A percentile compares a stretch with the other conserved stretches of the same genome.
phyloP scores from a whole-genome alignment of 2,113 vertebrate species.

The Thermophis baileyi region DNA sequence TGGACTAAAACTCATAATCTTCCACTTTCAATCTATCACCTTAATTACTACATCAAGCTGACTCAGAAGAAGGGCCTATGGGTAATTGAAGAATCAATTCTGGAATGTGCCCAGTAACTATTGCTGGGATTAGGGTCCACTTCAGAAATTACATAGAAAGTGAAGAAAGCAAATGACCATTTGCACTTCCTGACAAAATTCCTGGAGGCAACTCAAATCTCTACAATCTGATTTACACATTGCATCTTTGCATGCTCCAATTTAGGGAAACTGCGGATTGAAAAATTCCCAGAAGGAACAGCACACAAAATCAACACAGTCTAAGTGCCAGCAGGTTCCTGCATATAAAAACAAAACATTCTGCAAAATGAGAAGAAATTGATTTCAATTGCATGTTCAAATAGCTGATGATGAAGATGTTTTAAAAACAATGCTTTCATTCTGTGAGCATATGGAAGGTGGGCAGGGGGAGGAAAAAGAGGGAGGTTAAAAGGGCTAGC shows the following conservation, averaged over 20 bases:
- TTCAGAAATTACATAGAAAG: neutral
- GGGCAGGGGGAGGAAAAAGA: neutral
- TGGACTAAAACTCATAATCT: neutral
- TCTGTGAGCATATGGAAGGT: rapidly evolving
- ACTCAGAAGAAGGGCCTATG: neutral
- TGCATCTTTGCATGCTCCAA: neutral
- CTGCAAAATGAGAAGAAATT: neutral
- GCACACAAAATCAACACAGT: neutral
- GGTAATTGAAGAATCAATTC: neutral
- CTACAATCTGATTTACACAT: neutral
- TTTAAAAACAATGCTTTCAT: neutral
- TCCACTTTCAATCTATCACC: neutral
- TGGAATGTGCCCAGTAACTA: neutral
- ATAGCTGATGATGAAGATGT: rapidly evolving
- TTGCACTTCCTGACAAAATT: neutral
- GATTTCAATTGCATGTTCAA: neutral
- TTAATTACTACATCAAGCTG: neutral
- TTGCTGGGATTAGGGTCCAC: neutral
- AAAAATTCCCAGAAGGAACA: neutral
- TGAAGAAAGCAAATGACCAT: neutral
- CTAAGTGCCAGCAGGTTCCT: neutral
- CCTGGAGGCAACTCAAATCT: neutral
- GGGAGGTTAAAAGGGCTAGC: conserved; percentile 49
- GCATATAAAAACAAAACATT: neutral
- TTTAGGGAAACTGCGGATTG: neutral